These are phyloP conservation scores for Sycophaga agraensis DNA, from an alignment of 1,140 invertebrate genomes.

Conservation along the genomic window DNA sequence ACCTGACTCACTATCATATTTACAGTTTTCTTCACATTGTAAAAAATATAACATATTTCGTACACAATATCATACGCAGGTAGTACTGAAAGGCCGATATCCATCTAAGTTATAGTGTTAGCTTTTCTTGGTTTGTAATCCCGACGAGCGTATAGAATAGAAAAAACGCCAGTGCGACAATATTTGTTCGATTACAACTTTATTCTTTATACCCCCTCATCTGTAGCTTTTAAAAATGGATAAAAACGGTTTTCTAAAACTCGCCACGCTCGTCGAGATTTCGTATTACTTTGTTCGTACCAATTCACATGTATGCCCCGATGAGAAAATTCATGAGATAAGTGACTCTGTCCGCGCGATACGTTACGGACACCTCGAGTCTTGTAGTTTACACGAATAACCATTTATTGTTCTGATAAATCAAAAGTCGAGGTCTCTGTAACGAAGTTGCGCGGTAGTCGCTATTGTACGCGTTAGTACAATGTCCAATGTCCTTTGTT, in stretches of 20 bases:
- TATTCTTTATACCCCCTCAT: too few relatives aligned
- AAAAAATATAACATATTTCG: conserved; percentile 59
- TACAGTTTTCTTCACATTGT: conserved; percentile 56
- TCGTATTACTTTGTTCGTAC: neutral
- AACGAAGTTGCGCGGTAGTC: neutral
- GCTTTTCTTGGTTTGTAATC: conserved; percentile 11
- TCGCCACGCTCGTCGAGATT: neutral
- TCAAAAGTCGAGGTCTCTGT: neutral
- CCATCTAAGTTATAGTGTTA: conserved; percentile 53
- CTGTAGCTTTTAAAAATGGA: conserved; percentile 1
- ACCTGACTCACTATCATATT: conserved; percentile 53
- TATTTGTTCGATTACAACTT: too few relatives aligned
- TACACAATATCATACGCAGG: conserved; percentile 56
- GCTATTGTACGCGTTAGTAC: neutral
- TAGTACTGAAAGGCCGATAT: conserved; percentile 57
- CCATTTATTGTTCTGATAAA: neutral
- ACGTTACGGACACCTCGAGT: neutral
- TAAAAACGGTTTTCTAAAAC: conserved; percentile 3
- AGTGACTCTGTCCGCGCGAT: neutral
- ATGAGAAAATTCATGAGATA: conserved; percentile 13
- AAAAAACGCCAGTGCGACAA: neutral
- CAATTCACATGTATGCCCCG: neutral
- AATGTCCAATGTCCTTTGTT: conserved; percentile 15
- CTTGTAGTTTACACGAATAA: neutral
- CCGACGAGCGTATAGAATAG: neutral